phyloP scores from a whole-genome alignment of 2,113 vertebrate species.

The Gambusia holbrooki region DNA sequence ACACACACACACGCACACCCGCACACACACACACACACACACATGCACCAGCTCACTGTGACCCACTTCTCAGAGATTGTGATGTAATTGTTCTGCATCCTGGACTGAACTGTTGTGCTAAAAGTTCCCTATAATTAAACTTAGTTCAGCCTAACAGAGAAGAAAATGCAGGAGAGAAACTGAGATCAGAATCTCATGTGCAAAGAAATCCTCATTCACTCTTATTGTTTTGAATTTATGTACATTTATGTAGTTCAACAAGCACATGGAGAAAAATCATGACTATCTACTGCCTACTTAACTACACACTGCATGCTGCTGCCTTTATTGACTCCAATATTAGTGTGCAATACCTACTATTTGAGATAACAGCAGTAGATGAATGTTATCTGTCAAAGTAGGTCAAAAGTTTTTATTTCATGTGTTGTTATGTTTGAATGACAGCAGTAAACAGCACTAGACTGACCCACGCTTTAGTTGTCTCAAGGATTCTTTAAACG shows the following conservation, averaged over 20 bases:
- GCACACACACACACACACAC: too few species aligned
- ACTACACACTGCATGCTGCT: background rate
- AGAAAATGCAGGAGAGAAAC: slow-evolving; percentile 4
- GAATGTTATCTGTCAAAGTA: slow-evolving; percentile 3
- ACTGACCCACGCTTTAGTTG: background rate
- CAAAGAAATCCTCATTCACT: background rate
- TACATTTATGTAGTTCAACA: background rate
- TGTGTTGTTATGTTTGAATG: background rate
- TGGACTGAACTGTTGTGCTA: slow-evolving; percentile 11
- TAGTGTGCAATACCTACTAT: background rate
- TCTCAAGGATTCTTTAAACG: background rate
- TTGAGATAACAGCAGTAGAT: background rate
- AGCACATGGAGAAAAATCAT: background rate
- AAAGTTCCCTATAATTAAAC: slow-evolving; percentile 38
- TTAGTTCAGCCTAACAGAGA: slow-evolving; percentile 1
- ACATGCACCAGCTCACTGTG: too few species aligned
- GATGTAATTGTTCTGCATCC: slow-evolving; percentile 39
- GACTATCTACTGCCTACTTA: background rate
- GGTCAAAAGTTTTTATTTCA: background rate
- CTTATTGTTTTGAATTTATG: background rate
- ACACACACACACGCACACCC: slow-evolving; percentile 14
- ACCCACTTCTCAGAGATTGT: too few species aligned
- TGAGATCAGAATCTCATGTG: background rate
- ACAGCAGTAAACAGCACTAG: background rate
- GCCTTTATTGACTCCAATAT: background rate